These are phyloP conservation scores for Aporophyla nigra DNA, from an alignment of 2,888 invertebrate species.

Conservation along the genomic window DNA sequence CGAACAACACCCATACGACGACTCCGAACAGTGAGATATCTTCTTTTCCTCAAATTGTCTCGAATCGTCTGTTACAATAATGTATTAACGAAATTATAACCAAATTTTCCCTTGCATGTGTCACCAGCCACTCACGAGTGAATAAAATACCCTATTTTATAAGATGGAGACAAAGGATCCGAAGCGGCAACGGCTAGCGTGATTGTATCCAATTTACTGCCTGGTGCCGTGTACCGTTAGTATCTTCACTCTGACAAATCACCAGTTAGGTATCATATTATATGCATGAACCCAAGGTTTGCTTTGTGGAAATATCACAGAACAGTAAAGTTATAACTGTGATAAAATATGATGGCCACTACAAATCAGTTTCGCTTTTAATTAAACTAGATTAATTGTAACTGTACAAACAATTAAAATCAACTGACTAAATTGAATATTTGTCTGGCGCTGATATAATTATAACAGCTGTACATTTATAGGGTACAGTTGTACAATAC, in stretches of 20 bases:
- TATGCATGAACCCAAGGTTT: conserved; percentile 74
- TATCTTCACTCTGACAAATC: conserved; percentile 86
- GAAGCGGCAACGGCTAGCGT: conserved; percentile 84
- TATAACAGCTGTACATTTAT: conserved; percentile 46
- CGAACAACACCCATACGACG: conserved; percentile 94
- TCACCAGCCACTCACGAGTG: conserved; percentile 53
- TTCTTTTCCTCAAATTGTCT: conserved; percentile 84
- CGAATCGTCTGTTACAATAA: conserved; percentile 80
- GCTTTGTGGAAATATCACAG: conserved; percentile 59
- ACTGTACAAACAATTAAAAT: conserved; percentile 51
- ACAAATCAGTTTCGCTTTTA: conserved; percentile 53
- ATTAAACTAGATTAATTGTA: conserved; percentile 55
- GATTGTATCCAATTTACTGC: conserved; percentile 85
- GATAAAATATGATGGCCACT: conserved; percentile 47
- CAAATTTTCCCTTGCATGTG: conserved; percentile 56
- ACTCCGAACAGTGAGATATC: conserved; percentile 80
- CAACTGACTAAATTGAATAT: conserved; percentile 57
- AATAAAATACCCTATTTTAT: conserved; percentile 73
- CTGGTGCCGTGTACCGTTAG: conserved; percentile 83
- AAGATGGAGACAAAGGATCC: conserved; percentile 80
- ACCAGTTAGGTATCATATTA: conserved; percentile 75
- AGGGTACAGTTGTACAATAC: conserved; percentile 45
- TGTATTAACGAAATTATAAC: conserved; percentile 35
- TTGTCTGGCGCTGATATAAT: conserved; percentile 51
- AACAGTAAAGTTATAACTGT: conserved; percentile 38